phyloP scores from a whole-genome alignment of 2,888 invertebrate species.

The Dolomedes plantarius region DNA sequence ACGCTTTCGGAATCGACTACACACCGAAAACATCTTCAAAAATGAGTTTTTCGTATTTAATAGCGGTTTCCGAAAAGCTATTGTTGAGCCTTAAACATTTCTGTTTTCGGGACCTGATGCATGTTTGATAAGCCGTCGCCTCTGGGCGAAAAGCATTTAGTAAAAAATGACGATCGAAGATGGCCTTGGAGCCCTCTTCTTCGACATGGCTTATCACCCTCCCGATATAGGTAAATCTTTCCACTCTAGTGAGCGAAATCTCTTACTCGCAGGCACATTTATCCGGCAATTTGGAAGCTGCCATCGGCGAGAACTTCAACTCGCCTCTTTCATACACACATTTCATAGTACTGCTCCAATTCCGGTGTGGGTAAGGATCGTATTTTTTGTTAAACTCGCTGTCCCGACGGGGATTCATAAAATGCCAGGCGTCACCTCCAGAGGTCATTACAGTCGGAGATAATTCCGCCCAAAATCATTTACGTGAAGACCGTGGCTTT shows the following conservation, averaged over 20 bases:
- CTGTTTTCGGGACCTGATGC: no score
- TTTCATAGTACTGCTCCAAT: background rate
- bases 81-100: no score
- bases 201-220: background rate
- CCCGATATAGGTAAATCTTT: conserved; percentile 7
- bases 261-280: background rate
- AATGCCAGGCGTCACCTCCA: background rate
- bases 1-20: no score
- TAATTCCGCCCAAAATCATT: background rate
- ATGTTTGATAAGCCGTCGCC: no score
- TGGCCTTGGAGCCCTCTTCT: background rate
- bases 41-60: no score
- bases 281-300: background rate
- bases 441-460: background rate
- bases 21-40: no score
- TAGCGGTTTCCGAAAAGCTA: no score
- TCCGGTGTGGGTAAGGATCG: background rate
- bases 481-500: no score
- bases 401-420: background rate
- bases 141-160: background rate
- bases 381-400: background rate
- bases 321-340: background rate
- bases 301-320: background rate
- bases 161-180: background rate
- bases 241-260: background rate